Conservation (phyloP, 2,797 vertebrate species). For the Malacoctenus gilli region DNA sequence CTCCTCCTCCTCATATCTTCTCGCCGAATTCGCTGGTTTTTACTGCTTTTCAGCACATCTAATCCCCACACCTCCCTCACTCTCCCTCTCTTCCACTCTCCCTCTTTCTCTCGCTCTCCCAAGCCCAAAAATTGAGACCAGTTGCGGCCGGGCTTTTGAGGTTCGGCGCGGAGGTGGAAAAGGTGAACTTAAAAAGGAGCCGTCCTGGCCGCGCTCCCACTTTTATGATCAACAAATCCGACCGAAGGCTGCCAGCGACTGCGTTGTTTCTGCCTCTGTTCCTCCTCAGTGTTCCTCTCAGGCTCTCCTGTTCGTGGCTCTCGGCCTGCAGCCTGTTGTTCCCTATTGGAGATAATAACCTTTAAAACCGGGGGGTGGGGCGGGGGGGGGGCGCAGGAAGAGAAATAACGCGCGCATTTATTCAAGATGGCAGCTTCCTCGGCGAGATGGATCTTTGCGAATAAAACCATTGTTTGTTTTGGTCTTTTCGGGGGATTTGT, state of each 20-base stretch:
- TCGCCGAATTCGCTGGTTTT: conserved; percentile 2
- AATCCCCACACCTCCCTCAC: neutral
- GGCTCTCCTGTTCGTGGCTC: no score
- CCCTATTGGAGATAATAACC: conserved; percentile 10
- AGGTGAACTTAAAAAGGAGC: conserved; percentile 12
- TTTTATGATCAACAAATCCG: conserved; percentile 10
- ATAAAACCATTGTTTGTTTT: neutral
- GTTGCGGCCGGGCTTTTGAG: conserved; percentile 19
- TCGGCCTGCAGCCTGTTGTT: no score
- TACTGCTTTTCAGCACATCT: conserved; percentile 5
- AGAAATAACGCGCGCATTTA: neutral
- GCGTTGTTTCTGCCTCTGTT: neutral
- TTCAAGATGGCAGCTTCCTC: neutral
- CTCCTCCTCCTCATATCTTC: neutral
- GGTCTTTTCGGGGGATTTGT: conserved; percentile 23
- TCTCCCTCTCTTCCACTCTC: no score
- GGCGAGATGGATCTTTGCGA: neutral
- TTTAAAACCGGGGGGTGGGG: no score
- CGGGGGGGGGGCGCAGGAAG: conserved; percentile 1
- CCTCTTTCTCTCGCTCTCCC: neutral
- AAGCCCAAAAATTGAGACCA: conserved; percentile 13
- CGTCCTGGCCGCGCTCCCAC: conserved; percentile 1
- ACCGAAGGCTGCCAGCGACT: conserved; percentile 1
- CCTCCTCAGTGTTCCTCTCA: neutral
- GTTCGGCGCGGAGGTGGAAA: conserved; percentile 12